A percentile compares a stretch with the other conserved stretches of the same genome.
Evolutionary conservation across 2,113 vertebrate species (phyloP).

Genomic region (Aegithalos caudatus): DNA sequence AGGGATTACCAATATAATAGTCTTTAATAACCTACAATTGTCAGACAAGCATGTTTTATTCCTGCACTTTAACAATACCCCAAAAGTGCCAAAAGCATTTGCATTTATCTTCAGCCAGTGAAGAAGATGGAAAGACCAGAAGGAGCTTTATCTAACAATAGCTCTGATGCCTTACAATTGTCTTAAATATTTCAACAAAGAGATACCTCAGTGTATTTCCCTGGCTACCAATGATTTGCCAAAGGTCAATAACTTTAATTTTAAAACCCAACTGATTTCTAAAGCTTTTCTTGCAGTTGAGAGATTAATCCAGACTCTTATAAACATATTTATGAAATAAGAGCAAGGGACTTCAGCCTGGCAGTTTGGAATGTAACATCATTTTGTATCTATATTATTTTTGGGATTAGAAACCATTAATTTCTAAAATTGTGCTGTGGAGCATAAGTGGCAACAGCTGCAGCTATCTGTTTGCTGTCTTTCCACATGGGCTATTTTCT

Average conservation of each 20-base stretch:
- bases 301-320: not conserved
- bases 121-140: conserved; percentile 37
- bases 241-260: conserved; percentile 13
- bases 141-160: conserved; percentile 34
- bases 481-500: conserved; percentile 65
- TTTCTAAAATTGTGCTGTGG: conserved; percentile 73
- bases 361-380: conserved; percentile 32
- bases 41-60: conserved; percentile 28
- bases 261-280: not conserved
- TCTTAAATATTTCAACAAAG: conserved; percentile 52
- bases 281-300: not conserved
- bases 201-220: not conserved
- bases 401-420: conserved; percentile 67
- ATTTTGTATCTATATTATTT: conserved; percentile 59
- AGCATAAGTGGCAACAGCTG: conserved; percentile 70
- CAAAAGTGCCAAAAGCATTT: conserved; percentile 38
- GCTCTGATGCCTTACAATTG: conserved; percentile 14
- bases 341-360: conserved; percentile 8
- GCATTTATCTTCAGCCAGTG: conserved; percentile 37
- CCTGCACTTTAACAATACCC: conserved; percentile 21
- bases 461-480: conserved; percentile 61
- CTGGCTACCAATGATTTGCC: not conserved
- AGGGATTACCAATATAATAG: conserved; percentile 46
- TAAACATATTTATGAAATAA: conserved; percentile 64
- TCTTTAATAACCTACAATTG: conserved; percentile 55